phyloP scores from a whole-genome alignment of 2,888 invertebrate genomes.

The Aphodius granarius region DNA sequence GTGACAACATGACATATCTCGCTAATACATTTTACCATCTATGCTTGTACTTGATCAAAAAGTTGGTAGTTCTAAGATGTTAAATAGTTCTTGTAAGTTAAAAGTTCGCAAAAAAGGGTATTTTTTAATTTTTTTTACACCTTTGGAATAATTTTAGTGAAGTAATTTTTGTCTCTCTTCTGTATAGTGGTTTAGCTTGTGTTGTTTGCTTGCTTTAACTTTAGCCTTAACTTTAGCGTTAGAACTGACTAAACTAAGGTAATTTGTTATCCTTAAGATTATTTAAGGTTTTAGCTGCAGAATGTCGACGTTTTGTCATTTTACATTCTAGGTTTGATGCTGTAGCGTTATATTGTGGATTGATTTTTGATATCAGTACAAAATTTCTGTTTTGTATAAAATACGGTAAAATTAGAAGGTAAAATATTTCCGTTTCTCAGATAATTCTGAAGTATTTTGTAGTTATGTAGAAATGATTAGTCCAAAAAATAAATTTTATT shows the following conservation, averaged over 20 bases:
- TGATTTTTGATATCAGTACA: background rate
- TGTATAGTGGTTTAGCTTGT: background rate
- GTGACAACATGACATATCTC: constrained; percentile 28
- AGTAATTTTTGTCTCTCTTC: background rate
- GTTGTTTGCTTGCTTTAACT: background rate
- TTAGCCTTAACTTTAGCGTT: background rate
- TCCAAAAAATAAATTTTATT: no score
- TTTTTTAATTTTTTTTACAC: background rate
- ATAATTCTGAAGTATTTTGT: background rate
- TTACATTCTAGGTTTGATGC: no score
- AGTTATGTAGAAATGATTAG: background rate
- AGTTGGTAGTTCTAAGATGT: background rate
- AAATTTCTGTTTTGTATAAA: background rate
- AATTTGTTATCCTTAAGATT: no score
- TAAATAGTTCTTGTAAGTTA: no score
- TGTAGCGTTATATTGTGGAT: background rate
- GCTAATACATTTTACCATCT: background rate
- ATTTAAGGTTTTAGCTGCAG: no score
- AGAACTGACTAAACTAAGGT: no score
- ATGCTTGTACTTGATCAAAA: background rate
- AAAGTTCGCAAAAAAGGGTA: background rate
- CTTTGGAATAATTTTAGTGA: background rate
- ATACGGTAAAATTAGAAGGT: background rate
- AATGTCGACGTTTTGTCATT: no score
- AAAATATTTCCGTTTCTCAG: background rate